phyloP scores from a whole-genome alignment of 2,797 vertebrate genomes.

The Pangasius larnaudii region DNA sequence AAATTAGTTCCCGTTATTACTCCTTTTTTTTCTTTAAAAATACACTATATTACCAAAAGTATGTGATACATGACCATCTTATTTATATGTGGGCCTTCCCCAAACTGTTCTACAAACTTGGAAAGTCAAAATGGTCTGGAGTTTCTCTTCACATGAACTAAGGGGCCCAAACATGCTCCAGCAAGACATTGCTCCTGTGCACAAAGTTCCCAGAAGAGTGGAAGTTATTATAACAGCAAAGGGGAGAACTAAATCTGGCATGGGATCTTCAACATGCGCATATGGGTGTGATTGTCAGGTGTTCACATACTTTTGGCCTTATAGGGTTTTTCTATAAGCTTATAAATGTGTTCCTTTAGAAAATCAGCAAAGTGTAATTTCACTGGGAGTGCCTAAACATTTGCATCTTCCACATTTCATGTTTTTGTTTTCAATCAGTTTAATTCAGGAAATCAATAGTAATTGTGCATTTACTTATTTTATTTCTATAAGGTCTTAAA shows the following conservation, averaged over 20 bases:
- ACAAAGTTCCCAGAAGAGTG: background rate
- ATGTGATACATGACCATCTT: too few species aligned
- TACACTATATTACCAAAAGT: too few species aligned
- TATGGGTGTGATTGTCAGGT: background rate
- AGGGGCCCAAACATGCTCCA: too few species aligned
- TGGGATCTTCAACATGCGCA: background rate
- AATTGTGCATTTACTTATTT: background rate
- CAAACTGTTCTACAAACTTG: too few species aligned
- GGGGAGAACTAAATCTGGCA: background rate
- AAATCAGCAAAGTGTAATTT: background rate
- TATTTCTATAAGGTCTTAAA: background rate
- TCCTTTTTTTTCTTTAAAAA: too few species aligned
- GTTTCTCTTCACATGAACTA: too few species aligned
- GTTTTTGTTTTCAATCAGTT: background rate
- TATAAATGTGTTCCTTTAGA: too few species aligned
- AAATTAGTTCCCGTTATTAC: background rate
- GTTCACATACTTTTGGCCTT: background rate
- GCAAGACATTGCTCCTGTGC: too few species aligned
- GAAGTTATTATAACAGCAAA: background rate
- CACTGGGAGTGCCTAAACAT: background rate
- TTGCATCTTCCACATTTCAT: background rate
- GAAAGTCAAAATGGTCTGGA: too few species aligned
- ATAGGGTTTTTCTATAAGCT: background rate
- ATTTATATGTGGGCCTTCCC: too few species aligned
- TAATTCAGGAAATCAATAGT: background rate